Evolutionary conservation across 2,797 vertebrate genomes (phyloP).

Genomic region (Decapterus maruadsi): DNA sequence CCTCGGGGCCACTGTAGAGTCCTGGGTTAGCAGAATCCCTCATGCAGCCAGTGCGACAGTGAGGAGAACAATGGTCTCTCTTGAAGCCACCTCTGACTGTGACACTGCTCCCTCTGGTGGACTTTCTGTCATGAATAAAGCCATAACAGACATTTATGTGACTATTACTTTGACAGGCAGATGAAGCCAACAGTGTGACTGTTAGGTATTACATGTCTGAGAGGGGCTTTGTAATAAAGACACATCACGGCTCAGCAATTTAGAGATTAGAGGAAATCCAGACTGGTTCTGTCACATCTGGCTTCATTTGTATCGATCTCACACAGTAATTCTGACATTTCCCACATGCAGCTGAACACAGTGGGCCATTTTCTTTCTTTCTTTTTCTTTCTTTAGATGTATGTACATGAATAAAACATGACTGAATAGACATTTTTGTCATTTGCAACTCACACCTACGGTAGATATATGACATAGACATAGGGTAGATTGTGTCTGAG

Average conservation of each 20-base stretch:
- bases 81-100: neutral
- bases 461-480: too few relatives aligned
- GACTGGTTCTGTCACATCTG: neutral
- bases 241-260: neutral
- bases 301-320: neutral
- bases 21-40: too few relatives aligned
- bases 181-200: neutral
- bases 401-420: neutral
- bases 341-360: neutral
- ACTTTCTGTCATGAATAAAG: neutral
- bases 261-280: neutral
- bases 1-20: too few relatives aligned
- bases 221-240: neutral
- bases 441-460: neutral
- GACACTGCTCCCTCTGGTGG: neutral
- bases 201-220: neutral
- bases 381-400: neutral
- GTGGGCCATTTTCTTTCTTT: too few relatives aligned
- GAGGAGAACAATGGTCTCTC: neutral
- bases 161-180: neutral
- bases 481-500: neutral
- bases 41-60: constrained; percentile 3
- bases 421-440: neutral
- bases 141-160: neutral
- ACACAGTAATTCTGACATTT: neutral